Evolutionary conservation across 2,888 invertebrate genomes (phyloP), one percentile per base, ranked within the genome.

Genomic region (Atrina japonica): DNA sequence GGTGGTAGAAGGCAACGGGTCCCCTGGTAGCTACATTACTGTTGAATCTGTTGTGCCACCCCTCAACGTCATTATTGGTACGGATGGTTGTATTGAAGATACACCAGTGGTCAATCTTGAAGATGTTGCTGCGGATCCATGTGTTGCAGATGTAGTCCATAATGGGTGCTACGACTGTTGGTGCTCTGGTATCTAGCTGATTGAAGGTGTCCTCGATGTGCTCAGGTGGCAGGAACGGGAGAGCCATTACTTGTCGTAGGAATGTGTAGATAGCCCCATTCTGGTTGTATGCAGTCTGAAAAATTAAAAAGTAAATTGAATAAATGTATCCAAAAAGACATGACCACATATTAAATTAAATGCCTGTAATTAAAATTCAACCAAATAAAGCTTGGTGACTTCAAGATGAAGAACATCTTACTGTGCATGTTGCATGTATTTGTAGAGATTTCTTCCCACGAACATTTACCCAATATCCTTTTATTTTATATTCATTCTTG

Each of bases 211-310:
- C 47, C 7, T 7, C 30, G 1, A 49, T 30, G 18, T 61, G 49
- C 29, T 61, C 61, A 11, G 30, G 35, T 1, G 49, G 49, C n/a
- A 61, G 9, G 61, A 49, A 61, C 3, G 61, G 52, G 5, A 52
- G 41, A 1, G 61, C 61, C 61, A 63, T 63, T 23, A 63, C 30
- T 35, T 63, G 30, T 50, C 40, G 1, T 21, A 50, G n/a, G 52
- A 47, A 60, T 11, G 14, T 27, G n/a, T 29, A 23, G 1, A 60
- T 23, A 16, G 9, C 47, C 14, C 11, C 60, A 25, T 30, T 47
- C 47, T 49, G n/a, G 49, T 61, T 49, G 50, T 61, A 61, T 25
- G 49, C 18, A 30, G 30, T 49, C 61, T 61, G 49, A 61, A 61
- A 61, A 18, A 40, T 18, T 1, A 21, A 18, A 16, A 9, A 14